Evolutionary conservation across 2,113 vertebrate genomes (phyloP).

Genomic region (Corapipo altera): DNA sequence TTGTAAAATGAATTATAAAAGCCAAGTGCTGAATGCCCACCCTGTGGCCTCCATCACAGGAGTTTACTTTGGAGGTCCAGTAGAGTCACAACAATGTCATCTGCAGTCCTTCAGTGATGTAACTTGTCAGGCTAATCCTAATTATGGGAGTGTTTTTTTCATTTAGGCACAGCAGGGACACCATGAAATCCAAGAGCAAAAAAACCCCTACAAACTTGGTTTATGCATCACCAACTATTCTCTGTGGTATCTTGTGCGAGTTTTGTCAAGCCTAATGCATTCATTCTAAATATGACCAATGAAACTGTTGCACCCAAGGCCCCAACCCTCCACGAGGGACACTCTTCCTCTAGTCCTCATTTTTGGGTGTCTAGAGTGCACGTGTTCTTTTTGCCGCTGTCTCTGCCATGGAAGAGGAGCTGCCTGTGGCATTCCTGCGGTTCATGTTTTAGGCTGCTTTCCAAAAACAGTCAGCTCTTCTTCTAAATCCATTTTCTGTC

Average conservation of each 20-base stretch:
- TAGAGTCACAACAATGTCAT: neutral
- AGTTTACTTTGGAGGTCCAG: neutral
- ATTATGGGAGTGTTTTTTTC: neutral
- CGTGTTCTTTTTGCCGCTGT: neutral
- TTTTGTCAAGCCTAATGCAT: neutral
- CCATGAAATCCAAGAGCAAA: neutral
- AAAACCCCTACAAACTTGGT: rapidly evolving
- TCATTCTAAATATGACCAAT: neutral
- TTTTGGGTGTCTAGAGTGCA: neutral
- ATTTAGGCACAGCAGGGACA: neutral
- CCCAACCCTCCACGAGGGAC: neutral
- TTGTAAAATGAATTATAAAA: neutral
- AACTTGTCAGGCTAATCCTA: neutral
- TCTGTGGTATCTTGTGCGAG: neutral
- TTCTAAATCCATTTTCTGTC: neutral
- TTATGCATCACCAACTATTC: neutral
- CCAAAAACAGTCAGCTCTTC: neutral
- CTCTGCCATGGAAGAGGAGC: neutral
- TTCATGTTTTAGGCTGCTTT: neutral
- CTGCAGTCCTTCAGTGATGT: neutral
- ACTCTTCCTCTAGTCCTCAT: neutral
- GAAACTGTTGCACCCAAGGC: neutral
- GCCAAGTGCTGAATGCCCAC: neutral
- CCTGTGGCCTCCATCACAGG: neutral
- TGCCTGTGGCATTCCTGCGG: neutral